Conservation (phyloP, 2,113 vertebrate genomes). For the Sylvietta virens region DNA sequence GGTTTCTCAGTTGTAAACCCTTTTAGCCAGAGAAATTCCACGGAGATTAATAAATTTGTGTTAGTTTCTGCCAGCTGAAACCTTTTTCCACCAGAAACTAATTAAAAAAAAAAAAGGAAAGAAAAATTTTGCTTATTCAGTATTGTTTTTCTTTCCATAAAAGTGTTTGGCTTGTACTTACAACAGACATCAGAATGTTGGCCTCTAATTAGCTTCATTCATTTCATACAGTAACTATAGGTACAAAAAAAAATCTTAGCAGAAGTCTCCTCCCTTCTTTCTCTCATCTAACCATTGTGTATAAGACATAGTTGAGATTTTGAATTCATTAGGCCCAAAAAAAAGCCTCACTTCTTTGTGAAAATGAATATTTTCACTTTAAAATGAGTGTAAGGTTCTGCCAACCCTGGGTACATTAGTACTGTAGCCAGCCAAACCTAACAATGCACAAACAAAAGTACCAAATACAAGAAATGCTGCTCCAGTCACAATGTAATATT, state of each 20-base stretch:
- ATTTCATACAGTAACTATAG: neutral
- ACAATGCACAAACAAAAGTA: neutral
- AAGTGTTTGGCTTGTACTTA: neutral
- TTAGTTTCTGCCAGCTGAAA: slow-evolving; percentile 7
- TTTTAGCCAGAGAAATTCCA: neutral
- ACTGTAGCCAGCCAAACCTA: neutral
- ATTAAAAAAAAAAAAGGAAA: neutral
- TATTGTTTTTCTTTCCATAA: neutral
- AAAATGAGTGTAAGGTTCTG: slow-evolving; percentile 9
- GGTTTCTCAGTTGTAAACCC: neutral
- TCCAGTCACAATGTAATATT: neutral
- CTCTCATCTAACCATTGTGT: neutral
- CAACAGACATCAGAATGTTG: neutral
- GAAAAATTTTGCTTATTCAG: neutral
- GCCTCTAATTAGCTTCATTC: neutral
- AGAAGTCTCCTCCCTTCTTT: neutral
- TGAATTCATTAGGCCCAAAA: neutral
- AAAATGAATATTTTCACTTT: neutral
- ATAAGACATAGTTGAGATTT: neutral
- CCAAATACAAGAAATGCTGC: neutral
- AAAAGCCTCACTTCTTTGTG: neutral
- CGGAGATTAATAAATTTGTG: neutral
- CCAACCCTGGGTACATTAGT: neutral
- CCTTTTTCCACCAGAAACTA: neutral
- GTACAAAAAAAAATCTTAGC: neutral